Conservation (phyloP, 2,888 invertebrate species). For the Trichogramma evanescens region DNA sequence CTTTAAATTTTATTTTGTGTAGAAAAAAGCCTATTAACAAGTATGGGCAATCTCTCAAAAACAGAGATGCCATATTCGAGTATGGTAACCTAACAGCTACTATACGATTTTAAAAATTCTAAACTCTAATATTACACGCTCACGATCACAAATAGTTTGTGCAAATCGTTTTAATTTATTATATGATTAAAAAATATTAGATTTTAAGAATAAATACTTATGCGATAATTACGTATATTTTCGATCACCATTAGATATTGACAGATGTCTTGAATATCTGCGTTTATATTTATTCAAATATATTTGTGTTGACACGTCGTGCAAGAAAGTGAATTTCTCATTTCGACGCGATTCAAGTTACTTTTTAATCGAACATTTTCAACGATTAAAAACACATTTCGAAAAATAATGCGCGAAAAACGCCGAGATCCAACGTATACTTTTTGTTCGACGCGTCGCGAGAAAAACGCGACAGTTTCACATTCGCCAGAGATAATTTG, state of each 20-base stretch:
- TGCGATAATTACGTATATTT: slow-evolving; percentile 46
- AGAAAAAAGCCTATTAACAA: too few species aligned
- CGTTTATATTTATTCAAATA: too few species aligned
- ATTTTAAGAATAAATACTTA: slow-evolving; percentile 27
- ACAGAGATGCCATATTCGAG: slow-evolving; percentile 5
- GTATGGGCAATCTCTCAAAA: neutral
- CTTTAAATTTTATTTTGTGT: too few species aligned
- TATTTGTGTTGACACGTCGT: too few species aligned
- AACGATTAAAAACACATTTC: slow-evolving; percentile 8
- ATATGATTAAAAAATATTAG: neutral
- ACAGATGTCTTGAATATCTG: slow-evolving; percentile 9
- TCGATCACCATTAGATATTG: slow-evolving; percentile 41
- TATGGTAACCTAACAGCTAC: slow-evolving; percentile 26
- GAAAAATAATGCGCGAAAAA: slow-evolving; percentile 16
- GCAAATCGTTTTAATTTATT: neutral
- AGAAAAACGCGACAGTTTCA: slow-evolving; percentile 4
- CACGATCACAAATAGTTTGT: neutral
- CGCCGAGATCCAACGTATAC: slow-evolving; percentile 20
- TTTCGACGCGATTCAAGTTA: slow-evolving; percentile 6
- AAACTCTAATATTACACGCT: slow-evolving; percentile 13
- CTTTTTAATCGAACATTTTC: neutral
- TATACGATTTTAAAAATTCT: slow-evolving; percentile 19
- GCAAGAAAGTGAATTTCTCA: neutral
- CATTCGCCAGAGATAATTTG: slow-evolving; percentile 10
- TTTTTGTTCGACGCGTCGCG: slow-evolving; percentile 17